Evolutionary conservation across 2,797 vertebrate genomes (phyloP).

Genomic region (Percopsis omiscomaycus): DNA sequence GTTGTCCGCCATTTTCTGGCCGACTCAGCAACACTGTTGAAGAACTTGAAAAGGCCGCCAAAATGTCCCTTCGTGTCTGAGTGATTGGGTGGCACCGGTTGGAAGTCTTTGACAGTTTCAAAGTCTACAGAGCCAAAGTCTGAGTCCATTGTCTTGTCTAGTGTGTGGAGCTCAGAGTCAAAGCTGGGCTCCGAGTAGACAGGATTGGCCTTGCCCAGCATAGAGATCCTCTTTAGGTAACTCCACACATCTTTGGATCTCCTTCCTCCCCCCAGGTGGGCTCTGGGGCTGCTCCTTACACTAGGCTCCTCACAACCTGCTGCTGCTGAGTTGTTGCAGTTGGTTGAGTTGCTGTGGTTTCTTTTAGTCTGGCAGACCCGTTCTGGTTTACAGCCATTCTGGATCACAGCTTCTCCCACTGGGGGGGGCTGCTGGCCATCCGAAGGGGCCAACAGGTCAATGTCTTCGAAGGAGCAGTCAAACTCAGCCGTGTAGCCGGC

Average conservation of each 20-base stretch:
- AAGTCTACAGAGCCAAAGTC: slow-evolving; percentile 75
- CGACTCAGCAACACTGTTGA: slow-evolving; percentile 84
- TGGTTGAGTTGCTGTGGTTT: slow-evolving; percentile 71
- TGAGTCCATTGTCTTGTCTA: slow-evolving; percentile 79
- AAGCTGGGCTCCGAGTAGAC: slow-evolving; percentile 79
- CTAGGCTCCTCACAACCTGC: slow-evolving; percentile 68
- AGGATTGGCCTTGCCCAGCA: slow-evolving; percentile 78
- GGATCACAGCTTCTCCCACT: slow-evolving; percentile 64
- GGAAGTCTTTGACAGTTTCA: slow-evolving; percentile 76
- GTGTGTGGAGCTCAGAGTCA: slow-evolving; percentile 78
- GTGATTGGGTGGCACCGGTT: slow-evolving; percentile 65
- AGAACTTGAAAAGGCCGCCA: slow-evolving; percentile 83
- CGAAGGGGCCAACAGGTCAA: slow-evolving; percentile 73
- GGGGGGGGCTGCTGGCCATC: slow-evolving; percentile 69
- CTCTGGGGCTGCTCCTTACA: slow-evolving; percentile 68
- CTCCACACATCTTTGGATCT: slow-evolving; percentile 87
- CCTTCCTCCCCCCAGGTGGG: slow-evolving; percentile 66
- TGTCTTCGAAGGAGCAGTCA: slow-evolving; percentile 86
- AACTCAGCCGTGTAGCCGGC: slow-evolving; percentile 84
- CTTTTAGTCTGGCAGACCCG: slow-evolving; percentile 67
- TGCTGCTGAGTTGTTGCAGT: slow-evolving; percentile 68
- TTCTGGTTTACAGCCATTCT: slow-evolving; percentile 72
- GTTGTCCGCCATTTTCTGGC: slow-evolving; percentile 85
- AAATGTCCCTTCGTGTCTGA: slow-evolving; percentile 81
- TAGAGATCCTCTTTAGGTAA: slow-evolving; percentile 87